Evolutionary conservation across 2,888 invertebrate genomes (phyloP).

Genomic region (Cephus pygmeus): DNA sequence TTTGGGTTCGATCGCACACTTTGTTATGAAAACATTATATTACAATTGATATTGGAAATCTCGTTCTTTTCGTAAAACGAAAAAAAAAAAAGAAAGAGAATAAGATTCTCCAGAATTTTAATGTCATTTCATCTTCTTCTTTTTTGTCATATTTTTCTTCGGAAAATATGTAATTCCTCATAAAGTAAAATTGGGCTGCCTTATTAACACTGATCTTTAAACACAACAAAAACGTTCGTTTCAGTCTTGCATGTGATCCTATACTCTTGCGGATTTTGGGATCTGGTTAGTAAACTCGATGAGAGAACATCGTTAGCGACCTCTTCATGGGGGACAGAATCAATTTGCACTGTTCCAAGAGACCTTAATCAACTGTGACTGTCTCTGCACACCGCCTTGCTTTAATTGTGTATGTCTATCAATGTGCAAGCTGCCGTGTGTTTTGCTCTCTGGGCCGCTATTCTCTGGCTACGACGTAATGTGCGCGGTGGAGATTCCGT

Average conservation of each 20-base stretch:
- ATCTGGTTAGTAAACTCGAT: not conserved
- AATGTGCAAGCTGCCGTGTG: conserved; percentile 34
- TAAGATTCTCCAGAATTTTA: not conserved
- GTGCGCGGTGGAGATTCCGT: conserved; percentile 34
- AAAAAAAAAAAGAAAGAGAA: not conserved
- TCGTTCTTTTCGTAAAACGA: not conserved
- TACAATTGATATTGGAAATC: not conserved
- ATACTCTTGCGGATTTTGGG: not conserved
- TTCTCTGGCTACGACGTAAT: conserved; percentile 52
- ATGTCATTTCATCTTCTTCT: not conserved
- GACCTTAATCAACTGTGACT: conserved; percentile 1
- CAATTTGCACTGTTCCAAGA: conserved; percentile 15
- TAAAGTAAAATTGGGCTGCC: conserved; percentile 11
- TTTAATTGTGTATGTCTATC: not conserved
- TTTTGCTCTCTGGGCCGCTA: conserved; percentile 47
- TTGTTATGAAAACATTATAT: not conserved
- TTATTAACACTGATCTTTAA: conserved; percentile 20
- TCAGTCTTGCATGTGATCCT: conserved; percentile 37
- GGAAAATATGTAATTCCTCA: not conserved
- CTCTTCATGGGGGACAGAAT: conserved; percentile 9
- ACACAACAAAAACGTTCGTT: conserved; percentile 20
- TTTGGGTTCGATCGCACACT: not conserved
- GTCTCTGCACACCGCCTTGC: not conserved
- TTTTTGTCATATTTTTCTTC: not conserved
- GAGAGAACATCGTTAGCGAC: not conserved